phyloP scores from a whole-genome alignment of 2,888 invertebrate genomes.

The Lacanobia oleracea region DNA sequence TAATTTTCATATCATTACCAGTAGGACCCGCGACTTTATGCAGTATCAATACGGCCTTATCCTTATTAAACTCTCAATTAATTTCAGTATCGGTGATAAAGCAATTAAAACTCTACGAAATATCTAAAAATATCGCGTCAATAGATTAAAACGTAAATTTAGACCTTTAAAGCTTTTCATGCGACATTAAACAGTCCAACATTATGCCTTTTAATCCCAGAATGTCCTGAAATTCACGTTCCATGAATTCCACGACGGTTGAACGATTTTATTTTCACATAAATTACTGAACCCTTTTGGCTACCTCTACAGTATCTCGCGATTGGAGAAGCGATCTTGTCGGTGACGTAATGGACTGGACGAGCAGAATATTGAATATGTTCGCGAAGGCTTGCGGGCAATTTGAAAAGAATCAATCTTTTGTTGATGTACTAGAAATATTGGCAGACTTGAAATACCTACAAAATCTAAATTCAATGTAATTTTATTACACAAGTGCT shows the following conservation, averaged over 20 bases:
- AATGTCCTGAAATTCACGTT: constrained; percentile 63
- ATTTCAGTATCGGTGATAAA: background rate
- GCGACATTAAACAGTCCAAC: constrained; percentile 59
- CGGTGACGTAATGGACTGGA: constrained; percentile 67
- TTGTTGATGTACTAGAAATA: constrained; percentile 30
- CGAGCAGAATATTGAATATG: constrained; percentile 67
- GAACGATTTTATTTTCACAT: constrained; percentile 62
- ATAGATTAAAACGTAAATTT: constrained; percentile 47
- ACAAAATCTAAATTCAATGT: too few relatives aligned
- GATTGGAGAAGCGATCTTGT: constrained; percentile 66
- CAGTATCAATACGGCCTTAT: too few relatives aligned
- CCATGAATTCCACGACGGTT: constrained; percentile 59
- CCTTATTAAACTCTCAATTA: too few relatives aligned
- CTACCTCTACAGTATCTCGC: constrained; percentile 52
- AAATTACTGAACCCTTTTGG: constrained; percentile 64
- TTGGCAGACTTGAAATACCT: too few relatives aligned
- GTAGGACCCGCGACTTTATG: too few relatives aligned
- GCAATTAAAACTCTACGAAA: constrained; percentile 2
- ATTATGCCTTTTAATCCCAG: constrained; percentile 59
- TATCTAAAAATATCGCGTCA: constrained; percentile 15
- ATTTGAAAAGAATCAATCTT: constrained; percentile 61
- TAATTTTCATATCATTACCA: too few relatives aligned
- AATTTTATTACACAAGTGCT: too few relatives aligned
- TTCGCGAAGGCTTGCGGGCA: constrained; percentile 47
- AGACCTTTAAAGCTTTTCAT: constrained; percentile 45